These are phyloP conservation scores for Charadrius vociferus DNA, from an alignment of 2,113 vertebrate species.

Conservation along the genomic window DNA sequence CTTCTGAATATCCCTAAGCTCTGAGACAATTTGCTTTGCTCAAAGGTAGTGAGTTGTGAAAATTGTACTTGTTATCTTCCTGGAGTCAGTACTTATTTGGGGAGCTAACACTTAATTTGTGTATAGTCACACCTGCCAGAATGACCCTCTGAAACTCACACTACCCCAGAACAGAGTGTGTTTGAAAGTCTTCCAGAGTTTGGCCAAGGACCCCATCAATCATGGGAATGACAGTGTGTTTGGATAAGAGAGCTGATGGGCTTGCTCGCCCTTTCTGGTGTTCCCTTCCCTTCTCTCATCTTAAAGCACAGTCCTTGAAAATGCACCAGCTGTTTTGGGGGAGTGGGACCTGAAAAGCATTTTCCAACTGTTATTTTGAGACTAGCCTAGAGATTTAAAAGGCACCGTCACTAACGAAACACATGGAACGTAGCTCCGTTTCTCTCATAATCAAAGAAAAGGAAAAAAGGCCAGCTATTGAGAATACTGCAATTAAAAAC, in stretches of 20 bases:
- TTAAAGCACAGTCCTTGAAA: conserved; percentile 5
- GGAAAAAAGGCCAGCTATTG: conserved; percentile 7
- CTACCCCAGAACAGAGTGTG: not conserved
- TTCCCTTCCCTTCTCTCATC: not conserved
- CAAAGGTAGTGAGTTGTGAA: not conserved
- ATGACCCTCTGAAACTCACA: conserved; percentile 31
- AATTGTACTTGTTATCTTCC: not conserved
- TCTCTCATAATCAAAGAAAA: conserved; percentile 10
- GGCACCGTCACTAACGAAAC: not conserved
- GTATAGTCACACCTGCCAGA: conserved; percentile 28
- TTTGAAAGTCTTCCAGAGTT: conserved; percentile 26
- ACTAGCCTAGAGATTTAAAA: not conserved
- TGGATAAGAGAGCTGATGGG: not conserved
- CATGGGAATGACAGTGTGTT: conserved; percentile 17
- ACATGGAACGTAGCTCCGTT: not conserved
- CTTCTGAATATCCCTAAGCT: not conserved
- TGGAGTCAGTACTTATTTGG: not conserved
- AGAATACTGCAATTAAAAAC: not conserved
- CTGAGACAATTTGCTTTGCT: not conserved
- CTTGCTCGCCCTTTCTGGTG: not conserved
- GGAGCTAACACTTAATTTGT: conserved; percentile 18
- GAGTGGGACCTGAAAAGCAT: not conserved
- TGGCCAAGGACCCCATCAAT: conserved; percentile 20
- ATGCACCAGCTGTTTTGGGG: not conserved
- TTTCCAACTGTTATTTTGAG: conserved; percentile 32